phyloP scores from a whole-genome alignment of 2,113 vertebrate species.

The Indicator indicator region DNA sequence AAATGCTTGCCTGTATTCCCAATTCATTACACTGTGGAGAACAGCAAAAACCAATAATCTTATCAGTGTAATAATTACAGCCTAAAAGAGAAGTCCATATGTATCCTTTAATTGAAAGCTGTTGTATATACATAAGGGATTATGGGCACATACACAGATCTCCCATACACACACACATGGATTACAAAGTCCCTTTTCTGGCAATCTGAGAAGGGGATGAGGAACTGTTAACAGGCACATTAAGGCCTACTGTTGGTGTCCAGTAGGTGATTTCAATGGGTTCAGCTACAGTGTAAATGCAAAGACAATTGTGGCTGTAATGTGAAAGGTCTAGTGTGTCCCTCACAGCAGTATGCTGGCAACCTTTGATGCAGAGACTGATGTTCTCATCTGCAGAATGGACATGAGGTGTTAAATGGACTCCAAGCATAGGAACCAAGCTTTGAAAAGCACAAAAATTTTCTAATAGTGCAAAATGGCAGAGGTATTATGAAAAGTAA shows the following conservation, averaged over 20 bases:
- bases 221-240: background rate
- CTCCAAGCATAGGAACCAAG: background rate
- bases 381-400: background rate
- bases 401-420: background rate
- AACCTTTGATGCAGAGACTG: background rate
- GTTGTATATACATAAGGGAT: background rate
- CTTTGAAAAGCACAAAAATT: background rate
- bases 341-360: background rate
- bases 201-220: background rate
- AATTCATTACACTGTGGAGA: background rate
- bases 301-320: background rate
- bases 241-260: background rate
- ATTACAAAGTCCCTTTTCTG: background rate
- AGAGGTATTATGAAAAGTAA: background rate
- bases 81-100: background rate
- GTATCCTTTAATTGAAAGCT: background rate
- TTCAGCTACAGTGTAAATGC: slow-evolving; percentile 28
- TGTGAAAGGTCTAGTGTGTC: background rate
- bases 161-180: background rate
- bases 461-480: background rate
- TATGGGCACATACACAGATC: background rate
- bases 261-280: background rate
- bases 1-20: background rate
- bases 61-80: background rate
- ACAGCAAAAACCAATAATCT: background rate